Percentiles rank a stretch among this genome's conserved stretches.
These are phyloP conservation scores for Lordiphosa mommai DNA, from an alignment of 1,140 invertebrate genomes.

Conservation along the genomic window DNA sequence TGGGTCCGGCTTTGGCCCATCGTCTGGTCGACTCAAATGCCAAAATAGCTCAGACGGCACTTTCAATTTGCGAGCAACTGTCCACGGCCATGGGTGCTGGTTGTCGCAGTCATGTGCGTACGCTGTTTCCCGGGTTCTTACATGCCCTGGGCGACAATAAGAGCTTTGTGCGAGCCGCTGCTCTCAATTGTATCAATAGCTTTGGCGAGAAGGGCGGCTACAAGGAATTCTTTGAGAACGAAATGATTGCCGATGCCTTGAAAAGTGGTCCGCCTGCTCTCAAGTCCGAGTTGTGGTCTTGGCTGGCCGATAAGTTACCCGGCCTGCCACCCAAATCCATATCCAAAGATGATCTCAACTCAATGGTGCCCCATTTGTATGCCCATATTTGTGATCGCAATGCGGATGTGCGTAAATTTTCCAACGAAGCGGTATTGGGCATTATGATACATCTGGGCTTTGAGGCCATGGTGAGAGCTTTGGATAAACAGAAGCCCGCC, in stretches of 20 bases:
- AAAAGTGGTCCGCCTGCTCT: slow-evolving; percentile 91
- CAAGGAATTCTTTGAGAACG: slow-evolving; percentile 90
- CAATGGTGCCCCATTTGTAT: slow-evolving; percentile 90
- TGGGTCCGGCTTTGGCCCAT: slow-evolving; percentile 88
- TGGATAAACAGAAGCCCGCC: slow-evolving; percentile 92
- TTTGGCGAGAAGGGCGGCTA: slow-evolving; percentile 91
- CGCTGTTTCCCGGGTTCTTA: slow-evolving; percentile 91
- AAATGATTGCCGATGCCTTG: slow-evolving; percentile 93
- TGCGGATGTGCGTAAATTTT: slow-evolving; percentile 93
- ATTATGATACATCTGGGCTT: slow-evolving; percentile 96
- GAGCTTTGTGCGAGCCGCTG: slow-evolving; percentile 88
- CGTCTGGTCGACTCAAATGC: slow-evolving; percentile 94
- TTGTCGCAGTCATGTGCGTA: slow-evolving; percentile 88
- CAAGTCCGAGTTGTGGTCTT: slow-evolving; percentile 89
- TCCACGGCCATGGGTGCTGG: slow-evolving; percentile 90
- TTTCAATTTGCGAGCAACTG: slow-evolving; percentile 90
- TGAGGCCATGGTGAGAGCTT: slow-evolving; percentile 88
- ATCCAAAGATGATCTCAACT: slow-evolving; percentile 89
- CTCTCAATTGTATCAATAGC: slow-evolving; percentile 89
- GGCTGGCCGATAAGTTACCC: slow-evolving; percentile 91
- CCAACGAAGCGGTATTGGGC: slow-evolving; percentile 92
- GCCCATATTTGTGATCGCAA: slow-evolving; percentile 94
- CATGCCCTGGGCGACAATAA: slow-evolving; percentile 86
- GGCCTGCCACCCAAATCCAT: slow-evolving; percentile 85
- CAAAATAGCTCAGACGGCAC: slow-evolving; percentile 90